phyloP scores from a whole-genome alignment of 2,888 invertebrate species.

The Sussaba pulchella region DNA sequence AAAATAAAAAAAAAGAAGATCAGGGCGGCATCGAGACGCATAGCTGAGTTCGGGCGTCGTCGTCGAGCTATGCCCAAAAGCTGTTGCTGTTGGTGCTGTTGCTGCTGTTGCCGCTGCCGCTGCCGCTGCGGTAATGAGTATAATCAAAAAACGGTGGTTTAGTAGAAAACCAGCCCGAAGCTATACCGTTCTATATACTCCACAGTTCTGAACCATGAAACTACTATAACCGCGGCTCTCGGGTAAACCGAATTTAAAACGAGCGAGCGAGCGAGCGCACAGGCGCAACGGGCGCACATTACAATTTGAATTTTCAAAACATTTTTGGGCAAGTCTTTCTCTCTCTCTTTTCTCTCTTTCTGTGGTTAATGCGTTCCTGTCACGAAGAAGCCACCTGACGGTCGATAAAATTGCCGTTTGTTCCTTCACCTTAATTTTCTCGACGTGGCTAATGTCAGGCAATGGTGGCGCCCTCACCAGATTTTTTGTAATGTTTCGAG shows the following conservation, averaged over 20 bases:
- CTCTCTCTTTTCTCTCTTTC: no score
- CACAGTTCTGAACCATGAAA: constrained; percentile 27
- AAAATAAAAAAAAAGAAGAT: constrained; percentile 21
- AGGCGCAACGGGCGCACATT: no score
- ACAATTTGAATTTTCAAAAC: constrained; percentile 81
- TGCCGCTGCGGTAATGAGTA: constrained; percentile 79
- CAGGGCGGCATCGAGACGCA: constrained; percentile 55
- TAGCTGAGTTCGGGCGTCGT: constrained; percentile 24
- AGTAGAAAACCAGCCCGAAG: constrained; percentile 81
- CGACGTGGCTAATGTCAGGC: no score
- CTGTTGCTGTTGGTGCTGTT: constrained; percentile 12
- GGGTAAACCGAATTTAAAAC: constrained; percentile 41
- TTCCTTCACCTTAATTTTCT: constrained; percentile 15
- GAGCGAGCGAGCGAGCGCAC: constrained; percentile 72
- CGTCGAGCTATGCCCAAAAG: constrained; percentile 1
- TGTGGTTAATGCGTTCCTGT: constrained; percentile 78
- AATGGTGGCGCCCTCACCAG: no score
- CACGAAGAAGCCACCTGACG: constrained; percentile 83
- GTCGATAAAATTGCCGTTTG: constrained; percentile 79
- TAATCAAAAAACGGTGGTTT: constrained; percentile 80
- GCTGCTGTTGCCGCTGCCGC: constrained; percentile 48
- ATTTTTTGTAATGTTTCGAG: no score
- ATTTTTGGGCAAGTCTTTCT: constrained; percentile 46
- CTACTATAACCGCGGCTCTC: constrained; percentile 19
- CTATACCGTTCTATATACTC: constrained; percentile 66